Evolutionary conservation across 2,888 invertebrate genomes (phyloP).

Genomic region (Muscina levida): DNA sequence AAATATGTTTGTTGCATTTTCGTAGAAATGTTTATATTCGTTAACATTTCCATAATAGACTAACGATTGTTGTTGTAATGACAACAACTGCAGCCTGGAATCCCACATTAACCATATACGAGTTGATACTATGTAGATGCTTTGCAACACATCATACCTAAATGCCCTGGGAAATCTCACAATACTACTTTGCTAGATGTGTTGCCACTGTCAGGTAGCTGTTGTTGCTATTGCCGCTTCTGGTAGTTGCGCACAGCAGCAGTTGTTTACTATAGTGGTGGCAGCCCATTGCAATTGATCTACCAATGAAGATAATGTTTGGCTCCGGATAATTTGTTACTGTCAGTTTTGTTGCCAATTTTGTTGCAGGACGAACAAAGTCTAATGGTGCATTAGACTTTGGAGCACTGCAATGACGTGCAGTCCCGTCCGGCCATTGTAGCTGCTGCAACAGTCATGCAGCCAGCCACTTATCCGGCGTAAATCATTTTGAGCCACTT

Average conservation of each 20-base stretch:
- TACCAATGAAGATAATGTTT: constrained; percentile 24
- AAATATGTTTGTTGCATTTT: too few relatives aligned
- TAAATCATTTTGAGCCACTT: constrained; percentile 22
- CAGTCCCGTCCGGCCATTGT: too few relatives aligned
- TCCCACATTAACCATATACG: not conserved
- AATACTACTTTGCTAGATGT: too few relatives aligned
- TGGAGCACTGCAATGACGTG: too few relatives aligned
- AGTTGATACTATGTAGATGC: not conserved
- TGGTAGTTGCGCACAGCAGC: too few relatives aligned
- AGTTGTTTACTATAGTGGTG: too few relatives aligned
- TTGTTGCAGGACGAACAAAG: not conserved
- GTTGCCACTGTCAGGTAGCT: not conserved
- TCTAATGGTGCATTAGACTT: too few relatives aligned
- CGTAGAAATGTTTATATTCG: not conserved
- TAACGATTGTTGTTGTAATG: constrained; percentile 16
- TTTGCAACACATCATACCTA: not conserved
- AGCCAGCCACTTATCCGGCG: not conserved
- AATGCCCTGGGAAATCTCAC: not conserved
- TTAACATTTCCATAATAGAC: constrained; percentile 21
- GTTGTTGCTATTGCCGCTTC: not conserved
- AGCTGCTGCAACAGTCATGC: not conserved
- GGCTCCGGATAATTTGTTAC: constrained; percentile 33
- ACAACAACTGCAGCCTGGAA: not conserved
- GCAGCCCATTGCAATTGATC: constrained; percentile 12
- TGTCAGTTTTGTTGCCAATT: constrained; percentile 22